These are phyloP conservation scores for Eulemur rubriventer DNA, from an alignment of 2,797 vertebrate species.

Conservation along the genomic window DNA sequence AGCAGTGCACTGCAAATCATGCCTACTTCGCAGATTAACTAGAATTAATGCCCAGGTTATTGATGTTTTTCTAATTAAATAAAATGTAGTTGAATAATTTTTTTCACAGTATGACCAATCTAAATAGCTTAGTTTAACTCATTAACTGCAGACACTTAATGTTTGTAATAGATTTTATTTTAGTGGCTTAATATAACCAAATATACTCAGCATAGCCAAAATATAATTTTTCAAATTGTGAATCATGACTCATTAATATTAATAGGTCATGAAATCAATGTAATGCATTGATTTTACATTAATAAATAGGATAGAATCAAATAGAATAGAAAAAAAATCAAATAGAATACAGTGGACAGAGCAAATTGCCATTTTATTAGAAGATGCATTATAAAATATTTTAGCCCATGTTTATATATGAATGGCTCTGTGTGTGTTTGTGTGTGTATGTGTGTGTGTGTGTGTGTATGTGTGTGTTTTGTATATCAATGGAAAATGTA, in stretches of 20 bases:
- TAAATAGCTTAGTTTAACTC: background rate
- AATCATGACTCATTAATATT: background rate
- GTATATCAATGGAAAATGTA: background rate
- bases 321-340: background rate
- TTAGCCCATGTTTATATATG: background rate
- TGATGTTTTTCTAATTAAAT: background rate
- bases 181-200: background rate
- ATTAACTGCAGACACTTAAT: background rate
- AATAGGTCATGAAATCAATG: background rate
- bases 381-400: background rate
- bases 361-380: background rate
- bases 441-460: too few relatives aligned
- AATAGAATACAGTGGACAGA: background rate
- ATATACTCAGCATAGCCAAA: background rate
- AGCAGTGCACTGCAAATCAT: background rate
- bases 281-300: background rate
- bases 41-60: background rate
- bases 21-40: background rate
- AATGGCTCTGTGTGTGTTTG: too few relatives aligned
- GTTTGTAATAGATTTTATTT: background rate
- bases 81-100: background rate
- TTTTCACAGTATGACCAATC: background rate
- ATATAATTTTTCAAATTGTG: background rate
- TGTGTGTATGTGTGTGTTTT: background rate
- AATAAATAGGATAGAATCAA: background rate